Percentiles rank a stretch among this genome's conserved stretches.
Conservation (phyloP, 2,888 invertebrate species). For the Meta bourneti region DNA sequence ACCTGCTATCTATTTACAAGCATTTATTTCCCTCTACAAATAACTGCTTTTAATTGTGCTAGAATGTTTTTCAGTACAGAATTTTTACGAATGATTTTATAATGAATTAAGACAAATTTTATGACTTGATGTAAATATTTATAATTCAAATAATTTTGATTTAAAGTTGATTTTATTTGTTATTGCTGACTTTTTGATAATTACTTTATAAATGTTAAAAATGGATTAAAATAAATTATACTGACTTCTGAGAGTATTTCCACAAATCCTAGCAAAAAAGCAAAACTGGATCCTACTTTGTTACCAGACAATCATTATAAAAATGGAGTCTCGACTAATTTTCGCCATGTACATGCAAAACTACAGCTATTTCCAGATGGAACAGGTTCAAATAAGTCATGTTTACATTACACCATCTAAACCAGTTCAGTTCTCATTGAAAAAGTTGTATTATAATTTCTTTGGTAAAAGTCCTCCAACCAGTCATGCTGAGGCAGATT, state of each 20-base stretch:
- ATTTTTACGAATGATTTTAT: too few species aligned
- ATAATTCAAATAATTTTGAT: too few species aligned
- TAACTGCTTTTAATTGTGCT: too few species aligned
- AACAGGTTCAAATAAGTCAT: neutral
- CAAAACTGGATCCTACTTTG: slow-evolving; percentile 3
- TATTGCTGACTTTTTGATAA: too few species aligned
- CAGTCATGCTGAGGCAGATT: slow-evolving; percentile 74
- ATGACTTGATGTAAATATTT: too few species aligned
- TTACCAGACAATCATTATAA: slow-evolving; percentile 12
- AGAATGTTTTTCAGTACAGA: too few species aligned
- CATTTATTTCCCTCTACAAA: too few species aligned
- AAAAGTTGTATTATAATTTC: slow-evolving; percentile 66
- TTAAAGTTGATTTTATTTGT: too few species aligned
- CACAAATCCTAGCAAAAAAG: slow-evolving; percentile 6
- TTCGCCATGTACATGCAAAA: neutral
- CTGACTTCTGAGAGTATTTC: neutral
- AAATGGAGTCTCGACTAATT: neutral
- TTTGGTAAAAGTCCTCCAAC: slow-evolving; percentile 52
- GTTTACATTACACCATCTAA: neutral
- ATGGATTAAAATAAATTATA: too few species aligned
- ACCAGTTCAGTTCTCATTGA: slow-evolving; percentile 56
- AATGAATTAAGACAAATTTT: too few species aligned
- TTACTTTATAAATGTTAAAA: too few species aligned
- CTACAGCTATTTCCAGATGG: slow-evolving; percentile 40
- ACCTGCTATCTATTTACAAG: too few species aligned